Base-by-base conservation (phyloP, 2,113 vertebrate genomes). In the rabbit (Oryctolagus cuniculus) region DNA sequence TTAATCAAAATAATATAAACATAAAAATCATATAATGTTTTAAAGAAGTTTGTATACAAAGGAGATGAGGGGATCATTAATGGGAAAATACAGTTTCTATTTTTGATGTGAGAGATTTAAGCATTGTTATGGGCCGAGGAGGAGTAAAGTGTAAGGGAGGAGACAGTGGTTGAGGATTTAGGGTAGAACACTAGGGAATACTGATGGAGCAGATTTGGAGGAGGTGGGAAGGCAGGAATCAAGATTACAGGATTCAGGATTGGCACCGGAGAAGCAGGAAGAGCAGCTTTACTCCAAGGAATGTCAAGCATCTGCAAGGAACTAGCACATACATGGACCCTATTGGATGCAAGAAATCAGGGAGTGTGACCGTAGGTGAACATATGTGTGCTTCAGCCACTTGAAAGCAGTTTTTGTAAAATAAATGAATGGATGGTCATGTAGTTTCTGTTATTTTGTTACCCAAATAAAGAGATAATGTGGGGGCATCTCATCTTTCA, bases 121-220 rank as follows among this genome's bases (percentile, higher is more conserved):
- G 7, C 17, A 72, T 72, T 93, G 12, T 64, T 31, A 44, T 29
- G 25, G 72, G 31, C 34, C 74, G 63, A 67, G 12, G 51, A 10
- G 31, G 3, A 66, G 21, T 29, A n/a, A 78, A n/a, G 53, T 25
- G 34, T 44, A 79, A 63, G 89, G 36, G 88, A 77, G 75, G 49
- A 55, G 49, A 55, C 8, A 4, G n/a, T 73, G 36, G 34, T 29
- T 82, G 72, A 36, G 36, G 17, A 63, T 80, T 79, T 70, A 89
- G 87, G 86, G 58, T 36, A 70, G 19, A 7, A 24, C 6, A 31
- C 1, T 3, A 61, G 19, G 22, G 63, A 7, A 19, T 31, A 38
- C 17, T 58, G 31, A 63, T 61, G 24, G n/a, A 38, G 13, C 21
- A 53, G 66, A 27, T 96, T 94, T 92, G 61, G 92, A 95, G 89